phyloP scores from a whole-genome alignment of 2,888 invertebrate species.

The Caradrina clavipalpis region DNA sequence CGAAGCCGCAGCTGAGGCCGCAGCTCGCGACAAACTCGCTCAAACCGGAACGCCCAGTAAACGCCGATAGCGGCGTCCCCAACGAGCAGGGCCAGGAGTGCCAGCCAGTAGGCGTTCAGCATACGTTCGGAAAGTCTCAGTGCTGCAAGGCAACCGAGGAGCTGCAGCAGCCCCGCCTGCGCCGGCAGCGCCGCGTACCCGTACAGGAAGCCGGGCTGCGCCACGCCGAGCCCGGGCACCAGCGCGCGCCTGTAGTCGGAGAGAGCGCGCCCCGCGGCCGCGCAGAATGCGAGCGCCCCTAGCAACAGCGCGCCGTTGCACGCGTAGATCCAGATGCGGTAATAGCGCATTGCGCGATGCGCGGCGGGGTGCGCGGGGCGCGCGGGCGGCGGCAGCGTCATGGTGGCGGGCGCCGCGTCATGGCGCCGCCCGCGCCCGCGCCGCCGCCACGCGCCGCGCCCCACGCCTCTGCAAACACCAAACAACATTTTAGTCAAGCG shows the following conservation, averaged over 20 bases:
- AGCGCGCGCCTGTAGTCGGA: conserved; percentile 93
- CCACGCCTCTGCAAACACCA: conserved; percentile 86
- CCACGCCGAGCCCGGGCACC: conserved; percentile 94
- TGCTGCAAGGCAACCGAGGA: conserved; percentile 96
- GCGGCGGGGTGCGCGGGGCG: conserved; percentile 89
- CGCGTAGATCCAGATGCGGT: conserved; percentile 97
- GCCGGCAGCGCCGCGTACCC: conserved; percentile 95
- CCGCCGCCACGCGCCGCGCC: conserved; percentile 91
- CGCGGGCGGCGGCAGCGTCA: conserved; percentile 92
- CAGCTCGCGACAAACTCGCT: conserved; percentile 94
- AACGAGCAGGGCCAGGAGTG: conserved; percentile 94
- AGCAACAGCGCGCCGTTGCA: conserved; percentile 97
- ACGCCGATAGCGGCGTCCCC: conserved; percentile 96
- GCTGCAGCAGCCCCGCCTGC: conserved; percentile 93
- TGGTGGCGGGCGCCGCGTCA: conserved; percentile 90
- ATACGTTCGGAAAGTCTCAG: conserved; percentile 95
- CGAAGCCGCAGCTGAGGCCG: conserved; percentile 92
- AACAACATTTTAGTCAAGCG: conserved; percentile 25
- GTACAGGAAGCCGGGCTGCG: conserved; percentile 96
- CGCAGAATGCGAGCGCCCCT: conserved; percentile 95
- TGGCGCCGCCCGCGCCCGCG: conserved; percentile 90
- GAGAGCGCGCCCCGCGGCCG: conserved; percentile 94
- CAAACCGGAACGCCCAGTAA: conserved; percentile 96
- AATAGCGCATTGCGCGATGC: conserved; percentile 94
- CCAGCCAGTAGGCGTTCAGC: conserved; percentile 96